Percentiles rank a stretch among this genome's conserved stretches.
Conservation (phyloP, 2,113 vertebrate species). For the Eulacestoma nigropectus region DNA sequence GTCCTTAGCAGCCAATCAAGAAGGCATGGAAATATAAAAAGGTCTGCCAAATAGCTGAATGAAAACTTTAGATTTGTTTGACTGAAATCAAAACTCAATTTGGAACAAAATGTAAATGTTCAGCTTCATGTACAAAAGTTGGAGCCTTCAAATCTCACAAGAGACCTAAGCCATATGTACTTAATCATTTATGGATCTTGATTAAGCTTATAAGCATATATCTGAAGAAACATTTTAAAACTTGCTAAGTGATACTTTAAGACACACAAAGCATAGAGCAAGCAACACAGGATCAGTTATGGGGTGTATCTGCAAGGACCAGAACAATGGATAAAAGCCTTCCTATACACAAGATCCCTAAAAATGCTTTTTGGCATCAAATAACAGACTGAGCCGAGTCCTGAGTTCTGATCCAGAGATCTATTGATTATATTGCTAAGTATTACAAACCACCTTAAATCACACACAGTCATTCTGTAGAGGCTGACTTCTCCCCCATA, state of each 20-base stretch:
- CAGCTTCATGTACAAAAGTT: slow-evolving; percentile 18
- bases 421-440: not conserved
- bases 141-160: not conserved
- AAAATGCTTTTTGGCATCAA: not conserved
- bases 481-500: not conserved
- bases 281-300: not conserved
- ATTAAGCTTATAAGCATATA: not conserved
- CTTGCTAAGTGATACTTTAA: not conserved
- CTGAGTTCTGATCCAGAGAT: not conserved
- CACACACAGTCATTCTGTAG: not conserved
- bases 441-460: not conserved
- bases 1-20: slow-evolving; percentile 1
- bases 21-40: not conserved
- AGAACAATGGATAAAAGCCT: not conserved
- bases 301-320: not conserved
- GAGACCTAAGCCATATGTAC: slow-evolving; percentile 8
- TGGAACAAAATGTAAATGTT: slow-evolving; percentile 39
- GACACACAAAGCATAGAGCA: not conserved
- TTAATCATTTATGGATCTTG: not conserved
- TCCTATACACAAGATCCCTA: not conserved
- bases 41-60: slow-evolving; percentile 28
- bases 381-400: not conserved
- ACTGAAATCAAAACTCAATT: slow-evolving; percentile 36
- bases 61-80: slow-evolving; percentile 36
- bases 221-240: not conserved